These are phyloP conservation scores for Asbolus verrucosus DNA, from an alignment of 1,140 invertebrate genomes.

Conservation along the genomic window DNA sequence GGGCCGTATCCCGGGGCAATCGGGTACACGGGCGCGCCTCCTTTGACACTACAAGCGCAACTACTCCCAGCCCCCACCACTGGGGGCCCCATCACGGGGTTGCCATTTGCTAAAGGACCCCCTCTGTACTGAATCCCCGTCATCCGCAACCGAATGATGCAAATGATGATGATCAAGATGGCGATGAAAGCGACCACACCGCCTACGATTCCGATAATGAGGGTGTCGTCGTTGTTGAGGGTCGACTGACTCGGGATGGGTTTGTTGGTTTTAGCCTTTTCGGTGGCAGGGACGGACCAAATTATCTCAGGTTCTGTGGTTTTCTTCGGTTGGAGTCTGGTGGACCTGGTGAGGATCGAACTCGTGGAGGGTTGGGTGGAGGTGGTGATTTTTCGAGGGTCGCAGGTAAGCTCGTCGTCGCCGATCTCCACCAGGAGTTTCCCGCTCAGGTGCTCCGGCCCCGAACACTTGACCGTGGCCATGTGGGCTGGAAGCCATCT, in stretches of 20 bases:
- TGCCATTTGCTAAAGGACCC: conserved; percentile 71
- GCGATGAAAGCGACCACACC: conserved; percentile 92
- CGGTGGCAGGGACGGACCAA: conserved; percentile 80
- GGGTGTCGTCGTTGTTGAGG: conserved; percentile 86
- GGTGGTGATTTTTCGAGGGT: conserved; percentile 71
- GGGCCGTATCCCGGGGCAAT: conserved; percentile 68
- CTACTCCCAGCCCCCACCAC: conserved; percentile 67
- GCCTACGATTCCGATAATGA: conserved; percentile 92
- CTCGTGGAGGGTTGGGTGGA: conserved; percentile 65
- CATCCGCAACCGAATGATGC: conserved; percentile 81
- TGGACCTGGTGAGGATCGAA: conserved; percentile 64
- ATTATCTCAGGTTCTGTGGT: conserved; percentile 86
- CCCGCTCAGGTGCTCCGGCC: conserved; percentile 76
- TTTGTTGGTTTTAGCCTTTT: conserved; percentile 68
- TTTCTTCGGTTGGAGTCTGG: conserved; percentile 68
- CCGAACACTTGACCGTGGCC: conserved; percentile 73
- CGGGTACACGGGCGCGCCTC: conserved; percentile 65
- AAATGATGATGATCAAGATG: conserved; percentile 88
- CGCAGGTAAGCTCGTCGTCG: conserved; percentile 84
- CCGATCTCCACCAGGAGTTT: conserved; percentile 78
- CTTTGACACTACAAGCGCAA: conserved; percentile 68
- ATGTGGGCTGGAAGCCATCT: conserved; percentile 79
- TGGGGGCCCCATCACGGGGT: conserved; percentile 64
- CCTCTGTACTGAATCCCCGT: conserved; percentile 76
- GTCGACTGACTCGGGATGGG: conserved; percentile 70